phyloP scores from a whole-genome alignment of 2,797 vertebrate genomes.

The Cryptoprocta ferox region DNA sequence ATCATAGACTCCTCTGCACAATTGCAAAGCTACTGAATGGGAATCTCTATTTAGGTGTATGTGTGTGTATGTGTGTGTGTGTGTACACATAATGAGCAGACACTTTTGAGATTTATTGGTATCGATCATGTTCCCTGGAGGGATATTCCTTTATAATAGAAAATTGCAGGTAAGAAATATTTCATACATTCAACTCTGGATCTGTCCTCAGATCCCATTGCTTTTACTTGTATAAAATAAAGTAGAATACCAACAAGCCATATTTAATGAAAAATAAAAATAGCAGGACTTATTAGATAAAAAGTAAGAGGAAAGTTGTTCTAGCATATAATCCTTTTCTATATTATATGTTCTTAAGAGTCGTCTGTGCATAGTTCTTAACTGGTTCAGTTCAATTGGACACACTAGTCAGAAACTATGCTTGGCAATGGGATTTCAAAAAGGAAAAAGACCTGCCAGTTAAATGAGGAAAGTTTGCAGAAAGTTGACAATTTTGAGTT shows the following conservation, averaged over 20 bases:
- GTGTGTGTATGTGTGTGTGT: fast-evolving
- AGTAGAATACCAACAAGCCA: not conserved
- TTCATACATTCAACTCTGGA: not conserved
- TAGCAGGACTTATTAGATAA: not conserved
- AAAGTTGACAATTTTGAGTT: not conserved
- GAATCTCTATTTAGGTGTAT: not conserved
- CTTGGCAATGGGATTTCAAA: not conserved
- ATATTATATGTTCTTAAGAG: not conserved
- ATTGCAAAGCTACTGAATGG: not conserved
- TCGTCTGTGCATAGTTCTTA: not conserved
- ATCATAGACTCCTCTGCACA: not conserved
- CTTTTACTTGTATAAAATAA: not conserved
- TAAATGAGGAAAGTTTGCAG: not conserved
- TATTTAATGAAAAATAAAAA: not conserved
- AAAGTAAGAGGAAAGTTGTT: not conserved
- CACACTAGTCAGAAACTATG: not conserved
- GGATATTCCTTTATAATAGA: not conserved
- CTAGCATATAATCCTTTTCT: not conserved
- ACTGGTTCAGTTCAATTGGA: not conserved
- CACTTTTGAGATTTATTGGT: not conserved
- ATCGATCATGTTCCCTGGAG: not conserved
- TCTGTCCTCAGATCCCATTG: not conserved
- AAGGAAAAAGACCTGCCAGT: not conserved
- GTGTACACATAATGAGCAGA: not conserved
- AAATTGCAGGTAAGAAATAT: not conserved